Base-by-base conservation (phyloP, 2,888 invertebrate species). In the Apantesis nais region DNA sequence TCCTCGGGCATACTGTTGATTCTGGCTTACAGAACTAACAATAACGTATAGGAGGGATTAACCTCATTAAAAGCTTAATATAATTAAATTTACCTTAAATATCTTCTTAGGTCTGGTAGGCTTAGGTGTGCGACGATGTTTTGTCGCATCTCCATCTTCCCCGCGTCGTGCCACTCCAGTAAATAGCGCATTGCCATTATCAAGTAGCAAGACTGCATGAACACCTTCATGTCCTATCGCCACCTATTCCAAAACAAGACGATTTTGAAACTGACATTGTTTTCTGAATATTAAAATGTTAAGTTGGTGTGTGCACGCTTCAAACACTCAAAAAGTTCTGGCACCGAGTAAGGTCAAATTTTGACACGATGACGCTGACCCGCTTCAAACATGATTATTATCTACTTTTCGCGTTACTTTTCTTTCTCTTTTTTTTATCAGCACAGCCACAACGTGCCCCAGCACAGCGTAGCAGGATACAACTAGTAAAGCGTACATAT, bases 151-250 rank as follows among this genome's bases (percentile, higher is more conserved):
- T 0, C 99, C 99, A 90, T 99, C 99, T 92, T 99, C 99, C 39
- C 99, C 99, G 7, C 99, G 96, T 0, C 98, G 96, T 0, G 99
- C 98, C 12, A 98, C 97, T 14, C 99, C 98, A 79, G 96, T 96
- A 80, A 95, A 94, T 60, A 98, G 97, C 0, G 98, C 98, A 1
- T 97, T 97, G 1, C 99, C 99, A 88, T 98, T 98, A 85, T 99
- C 98, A 58, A 98, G 96, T n/a, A 99, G 96, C 44, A 99, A 91
- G 67, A 99, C 95, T 0, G 98, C 98, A 89, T 99, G 99, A 66
- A 98, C 96, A 1, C 99, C 99, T 88, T 99, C 99, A 86, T 99
- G 99, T 0, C 99, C 99, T 3, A 98, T 96, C 0, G 98, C 97
- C 75, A 98, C 96, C 92, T 99, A 95, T 92, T 60, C 37, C 39